Evolutionary conservation across 2,113 vertebrate species (phyloP).

Genomic region (Chionomys nivalis): DNA sequence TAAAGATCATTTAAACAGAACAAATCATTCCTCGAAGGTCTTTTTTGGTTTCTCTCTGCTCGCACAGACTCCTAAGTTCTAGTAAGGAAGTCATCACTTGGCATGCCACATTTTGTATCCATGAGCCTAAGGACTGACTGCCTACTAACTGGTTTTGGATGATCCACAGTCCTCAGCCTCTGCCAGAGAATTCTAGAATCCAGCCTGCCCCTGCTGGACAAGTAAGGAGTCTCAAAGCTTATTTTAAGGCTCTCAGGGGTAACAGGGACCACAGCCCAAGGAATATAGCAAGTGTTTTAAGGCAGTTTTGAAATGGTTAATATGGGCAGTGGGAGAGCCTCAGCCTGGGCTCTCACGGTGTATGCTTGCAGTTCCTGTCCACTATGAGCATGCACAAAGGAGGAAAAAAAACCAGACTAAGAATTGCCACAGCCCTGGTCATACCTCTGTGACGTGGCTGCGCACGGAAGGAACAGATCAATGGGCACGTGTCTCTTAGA

Average conservation of each 20-base stretch:
- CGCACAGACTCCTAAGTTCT: background rate
- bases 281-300: background rate
- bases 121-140: background rate
- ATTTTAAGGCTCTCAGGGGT: constrained; percentile 37
- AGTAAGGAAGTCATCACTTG: background rate
- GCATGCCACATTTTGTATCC: background rate
- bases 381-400: background rate
- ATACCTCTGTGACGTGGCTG: background rate
- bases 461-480: background rate
- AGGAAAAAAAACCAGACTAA: background rate
- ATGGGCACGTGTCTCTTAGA: constrained; percentile 23
- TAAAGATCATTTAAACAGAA: background rate
- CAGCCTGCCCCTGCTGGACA: background rate
- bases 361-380: background rate
- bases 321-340: background rate
- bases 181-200: background rate
- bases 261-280: background rate
- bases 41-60: background rate
- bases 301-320: background rate
- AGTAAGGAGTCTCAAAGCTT: background rate
- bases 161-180: background rate
- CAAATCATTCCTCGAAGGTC: background rate
- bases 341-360: background rate
- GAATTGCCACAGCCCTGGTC: background rate
- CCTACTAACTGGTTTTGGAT: background rate